Percentiles rank a stretch among this genome's conserved stretches.
Evolutionary conservation across 2,797 vertebrate species (phyloP).

Genomic region (Pseudopleuronectes americanus): DNA sequence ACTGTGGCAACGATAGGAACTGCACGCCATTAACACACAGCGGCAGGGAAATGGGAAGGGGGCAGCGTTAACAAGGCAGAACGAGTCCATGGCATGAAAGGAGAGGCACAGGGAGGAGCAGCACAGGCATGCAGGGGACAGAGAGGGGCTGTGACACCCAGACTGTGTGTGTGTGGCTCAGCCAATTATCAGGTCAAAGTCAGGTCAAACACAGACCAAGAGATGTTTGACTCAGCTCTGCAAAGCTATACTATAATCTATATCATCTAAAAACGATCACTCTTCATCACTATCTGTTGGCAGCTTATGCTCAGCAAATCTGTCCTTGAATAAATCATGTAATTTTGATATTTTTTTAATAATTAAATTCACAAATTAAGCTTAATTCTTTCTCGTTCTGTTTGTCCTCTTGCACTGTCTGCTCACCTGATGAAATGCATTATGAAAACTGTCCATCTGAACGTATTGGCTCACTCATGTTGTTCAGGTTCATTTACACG

Average conservation of each 20-base stretch:
- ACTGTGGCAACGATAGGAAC: slow-evolving; percentile 88
- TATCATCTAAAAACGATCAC: not conserved
- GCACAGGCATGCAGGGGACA: slow-evolving; percentile 62
- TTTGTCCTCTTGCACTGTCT: slow-evolving; percentile 2
- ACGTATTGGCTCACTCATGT: slow-evolving; percentile 2
- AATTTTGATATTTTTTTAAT: not conserved
- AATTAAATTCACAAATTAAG: slow-evolving; percentile 40
- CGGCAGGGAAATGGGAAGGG: slow-evolving; percentile 65
- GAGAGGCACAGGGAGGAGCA: slow-evolving; percentile 60
- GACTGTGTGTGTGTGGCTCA: slow-evolving; percentile 47
- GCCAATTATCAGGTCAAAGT: slow-evolving; percentile 18
- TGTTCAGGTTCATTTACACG: slow-evolving; percentile 6
- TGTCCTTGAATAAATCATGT: slow-evolving; percentile 37
- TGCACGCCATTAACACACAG: slow-evolving; percentile 86
- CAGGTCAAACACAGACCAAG: slow-evolving; percentile 6
- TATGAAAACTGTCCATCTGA: slow-evolving; percentile 13
- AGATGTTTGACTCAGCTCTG: slow-evolving; percentile 2
- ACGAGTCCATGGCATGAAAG: slow-evolving; percentile 72
- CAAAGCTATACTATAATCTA: too few relatives aligned
- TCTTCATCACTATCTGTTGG: slow-evolving; percentile 25
- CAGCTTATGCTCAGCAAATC: slow-evolving; percentile 19
- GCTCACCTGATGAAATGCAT: slow-evolving; percentile 17
- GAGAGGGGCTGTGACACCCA: slow-evolving; percentile 20
- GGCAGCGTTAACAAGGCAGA: slow-evolving; percentile 76
- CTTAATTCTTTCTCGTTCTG: not conserved